phyloP scores from a whole-genome alignment of 1,140 invertebrate species.

The Physella acuta region DNA sequence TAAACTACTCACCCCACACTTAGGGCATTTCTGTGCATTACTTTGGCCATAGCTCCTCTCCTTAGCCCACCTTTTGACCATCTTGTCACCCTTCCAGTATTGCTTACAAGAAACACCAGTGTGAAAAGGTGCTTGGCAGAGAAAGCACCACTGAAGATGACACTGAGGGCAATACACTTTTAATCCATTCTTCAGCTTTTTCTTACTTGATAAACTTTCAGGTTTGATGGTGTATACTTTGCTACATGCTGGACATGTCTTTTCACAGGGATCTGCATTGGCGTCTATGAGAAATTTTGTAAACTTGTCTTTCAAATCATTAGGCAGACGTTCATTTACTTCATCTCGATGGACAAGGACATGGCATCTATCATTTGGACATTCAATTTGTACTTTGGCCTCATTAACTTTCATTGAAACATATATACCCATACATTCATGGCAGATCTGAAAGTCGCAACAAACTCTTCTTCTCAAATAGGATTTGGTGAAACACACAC shows the following conservation, averaged over 20 bases:
- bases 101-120: slow-evolving; percentile 59
- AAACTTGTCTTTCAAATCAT: slow-evolving; percentile 53
- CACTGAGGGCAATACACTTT: slow-evolving; percentile 54
- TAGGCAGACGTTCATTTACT: slow-evolving; percentile 46
- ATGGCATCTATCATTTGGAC: slow-evolving; percentile 49
- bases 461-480: slow-evolving; percentile 55
- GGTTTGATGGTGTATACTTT: slow-evolving; percentile 23
- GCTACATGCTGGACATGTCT: slow-evolving; percentile 61
- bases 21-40: slow-evolving; percentile 62
- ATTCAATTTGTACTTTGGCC: slow-evolving; percentile 54
- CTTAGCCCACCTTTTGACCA: slow-evolving; percentile 60
- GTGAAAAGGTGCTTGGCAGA: slow-evolving; percentile 61
- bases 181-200: slow-evolving; percentile 38
- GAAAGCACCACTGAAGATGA: slow-evolving; percentile 59
- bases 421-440: slow-evolving; percentile 53
- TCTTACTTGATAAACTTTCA: slow-evolving; percentile 22
- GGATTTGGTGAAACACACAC: slow-evolving; percentile 38
- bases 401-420: slow-evolving; percentile 45
- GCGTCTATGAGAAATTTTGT: slow-evolving; percentile 55
- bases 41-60: slow-evolving; percentile 54
- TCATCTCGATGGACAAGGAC: slow-evolving; percentile 55
- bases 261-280: slow-evolving; percentile 55
- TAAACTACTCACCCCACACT: slow-evolving; percentile 58
- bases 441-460: slow-evolving; percentile 55
- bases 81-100: slow-evolving; percentile 56